phyloP scores from a whole-genome alignment of 2,797 vertebrate genomes.

The Scleropages formosus region DNA sequence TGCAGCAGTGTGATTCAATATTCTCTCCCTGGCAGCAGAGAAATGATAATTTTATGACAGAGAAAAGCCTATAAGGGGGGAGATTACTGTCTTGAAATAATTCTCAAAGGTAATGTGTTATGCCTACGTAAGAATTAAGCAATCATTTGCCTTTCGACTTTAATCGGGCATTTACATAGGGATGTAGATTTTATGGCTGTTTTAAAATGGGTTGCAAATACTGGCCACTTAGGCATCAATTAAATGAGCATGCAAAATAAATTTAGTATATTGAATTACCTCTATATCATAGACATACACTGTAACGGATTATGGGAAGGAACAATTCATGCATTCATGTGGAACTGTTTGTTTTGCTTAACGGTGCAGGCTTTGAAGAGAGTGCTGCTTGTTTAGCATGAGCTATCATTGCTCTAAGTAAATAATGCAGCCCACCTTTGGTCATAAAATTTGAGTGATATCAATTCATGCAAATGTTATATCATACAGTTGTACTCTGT shows the following conservation, averaged over 20 bases:
- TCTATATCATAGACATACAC: neutral
- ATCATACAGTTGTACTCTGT: too few relatives aligned
- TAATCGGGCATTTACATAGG: slow-evolving; percentile 3
- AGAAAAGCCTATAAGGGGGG: neutral
- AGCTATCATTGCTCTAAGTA: neutral
- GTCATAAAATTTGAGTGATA: neutral
- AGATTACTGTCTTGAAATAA: slow-evolving; percentile 16
- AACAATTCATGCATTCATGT: neutral
- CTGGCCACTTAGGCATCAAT: neutral
- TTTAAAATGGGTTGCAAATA: slow-evolving; percentile 4
- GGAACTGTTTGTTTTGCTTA: neutral
- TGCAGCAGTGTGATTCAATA: neutral
- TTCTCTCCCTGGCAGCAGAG: neutral
- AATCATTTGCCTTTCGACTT: neutral
- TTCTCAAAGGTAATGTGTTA: slow-evolving; percentile 11
- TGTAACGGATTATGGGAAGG: neutral
- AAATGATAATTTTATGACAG: neutral
- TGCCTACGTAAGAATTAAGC: slow-evolving; percentile 1
- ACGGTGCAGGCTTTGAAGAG: neutral
- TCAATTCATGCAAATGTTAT: too few relatives aligned
- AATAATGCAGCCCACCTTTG: neutral
- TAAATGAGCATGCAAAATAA: slow-evolving; percentile 1
- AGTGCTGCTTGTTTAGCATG: neutral
- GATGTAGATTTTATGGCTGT: neutral
- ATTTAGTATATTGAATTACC: neutral